Conservation (phyloP, 1,140 invertebrate genomes). For the Drosophila ambigua region DNA sequence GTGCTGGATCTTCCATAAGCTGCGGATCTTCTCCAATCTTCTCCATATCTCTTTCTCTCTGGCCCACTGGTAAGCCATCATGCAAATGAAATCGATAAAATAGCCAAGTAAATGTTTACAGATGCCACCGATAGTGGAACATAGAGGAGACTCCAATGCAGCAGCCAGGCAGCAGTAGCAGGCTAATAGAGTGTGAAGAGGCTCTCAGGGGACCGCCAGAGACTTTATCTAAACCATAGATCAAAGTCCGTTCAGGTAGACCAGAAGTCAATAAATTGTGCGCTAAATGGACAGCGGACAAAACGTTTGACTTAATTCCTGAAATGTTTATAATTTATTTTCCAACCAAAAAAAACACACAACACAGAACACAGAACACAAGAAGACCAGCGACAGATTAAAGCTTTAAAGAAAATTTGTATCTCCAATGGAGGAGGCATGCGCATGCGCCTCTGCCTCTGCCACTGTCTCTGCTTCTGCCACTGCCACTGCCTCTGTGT, state of each 20-base stretch:
- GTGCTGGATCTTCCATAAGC: conserved; percentile 14
- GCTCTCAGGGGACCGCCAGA: conserved; percentile 12
- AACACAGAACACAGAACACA: conserved; percentile 12
- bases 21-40: too few species aligned
- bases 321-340: conserved; percentile 79
- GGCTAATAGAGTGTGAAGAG: conserved; percentile 77
- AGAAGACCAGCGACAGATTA: conserved; percentile 4
- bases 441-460: too few species aligned
- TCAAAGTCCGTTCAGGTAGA: conserved; percentile 62
- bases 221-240: conserved; percentile 33
- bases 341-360: conserved; percentile 23
- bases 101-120: conserved; percentile 63
- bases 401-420: conserved; percentile 38
- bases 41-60: not conserved
- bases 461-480: conserved; percentile 23
- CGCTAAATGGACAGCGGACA: conserved; percentile 65
- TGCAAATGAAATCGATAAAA: conserved; percentile 79
- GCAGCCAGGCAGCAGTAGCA: conserved; percentile 3
- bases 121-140: conserved; percentile 48
- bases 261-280: conserved; percentile 66
- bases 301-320: conserved; percentile 73
- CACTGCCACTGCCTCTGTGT: conserved; percentile 44
- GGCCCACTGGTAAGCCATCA: conserved; percentile 40
- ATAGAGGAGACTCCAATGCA: too few species aligned
- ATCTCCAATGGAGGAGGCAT: conserved; percentile 14